phyloP scores from a whole-genome alignment of 92 coral and sea anemone genomes.

The Scolanthus callimorphus region DNA sequence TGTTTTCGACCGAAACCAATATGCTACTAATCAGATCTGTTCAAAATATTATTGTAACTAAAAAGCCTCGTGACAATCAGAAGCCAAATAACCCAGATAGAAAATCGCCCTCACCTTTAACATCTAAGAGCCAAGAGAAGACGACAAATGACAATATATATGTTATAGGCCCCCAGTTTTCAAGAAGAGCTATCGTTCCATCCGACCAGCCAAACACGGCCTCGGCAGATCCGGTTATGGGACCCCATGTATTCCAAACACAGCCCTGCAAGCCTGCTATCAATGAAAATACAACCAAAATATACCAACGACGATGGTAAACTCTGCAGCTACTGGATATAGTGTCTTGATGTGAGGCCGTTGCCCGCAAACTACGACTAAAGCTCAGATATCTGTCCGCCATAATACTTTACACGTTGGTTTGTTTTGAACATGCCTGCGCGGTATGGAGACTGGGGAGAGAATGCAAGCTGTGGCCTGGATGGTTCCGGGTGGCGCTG shows the following conservation, averaged over 20 bases:
- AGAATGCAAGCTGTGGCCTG: too few relatives aligned
- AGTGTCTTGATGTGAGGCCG: slow-evolving; percentile 29
- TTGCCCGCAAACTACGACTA: slow-evolving; percentile 57
- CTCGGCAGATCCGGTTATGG: slow-evolving; percentile 91
- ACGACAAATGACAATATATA: slow-evolving; percentile 75
- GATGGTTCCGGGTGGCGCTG: too few relatives aligned
- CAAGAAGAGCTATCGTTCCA: slow-evolving; percentile 85
- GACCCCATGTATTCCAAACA: slow-evolving; percentile 99
- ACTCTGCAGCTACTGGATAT: slow-evolving; percentile 59
- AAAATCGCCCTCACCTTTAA: slow-evolving; percentile 81
- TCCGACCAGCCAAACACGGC: slow-evolving; percentile 89
- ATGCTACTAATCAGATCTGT: too few relatives aligned
- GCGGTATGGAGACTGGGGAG: not conserved
- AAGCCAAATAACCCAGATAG: too few relatives aligned
- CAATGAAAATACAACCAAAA: slow-evolving; percentile 71
- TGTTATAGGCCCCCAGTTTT: slow-evolving; percentile 96
- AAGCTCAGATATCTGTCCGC: slow-evolving; percentile 51
- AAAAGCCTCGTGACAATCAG: too few relatives aligned
- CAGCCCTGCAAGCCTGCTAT: slow-evolving; percentile 75
- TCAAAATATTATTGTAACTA: too few relatives aligned
- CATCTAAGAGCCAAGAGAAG: slow-evolving; percentile 96
- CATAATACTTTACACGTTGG: slow-evolving; percentile 18
- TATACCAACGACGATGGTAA: slow-evolving; percentile 88
- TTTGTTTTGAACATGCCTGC: not conserved
- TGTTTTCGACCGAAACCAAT: too few relatives aligned